Base-by-base conservation (phyloP, 2,888 invertebrate genomes). In the Agrochola macilenta region DNA sequence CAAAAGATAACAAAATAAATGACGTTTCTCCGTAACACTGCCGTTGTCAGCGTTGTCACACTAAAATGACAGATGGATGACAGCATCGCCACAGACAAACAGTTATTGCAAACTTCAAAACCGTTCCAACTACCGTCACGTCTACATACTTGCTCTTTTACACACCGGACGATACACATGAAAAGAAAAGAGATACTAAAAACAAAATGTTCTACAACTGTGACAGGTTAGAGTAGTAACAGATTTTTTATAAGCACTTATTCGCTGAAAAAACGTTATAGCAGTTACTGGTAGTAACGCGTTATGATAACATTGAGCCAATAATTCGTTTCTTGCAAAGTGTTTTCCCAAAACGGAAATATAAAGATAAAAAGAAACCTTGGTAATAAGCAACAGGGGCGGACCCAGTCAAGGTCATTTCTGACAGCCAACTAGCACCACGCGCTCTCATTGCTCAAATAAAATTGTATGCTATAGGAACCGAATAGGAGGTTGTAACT, bases 1-100 rank as follows among this genome's bases (percentile, higher is more conserved):
- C 78, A 81, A 83, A 84, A 84, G 80, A 85, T 85, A 89, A 77
- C 81, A 86, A 84, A 82, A 64, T 78, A 54, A 60, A 77, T 87
- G 83, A 89, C 89, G 89, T 88, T 81, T 78, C 66, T 77, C 35
- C 69, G 69, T 69, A 52, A 65, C 49, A 58, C 76, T 71, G 66
- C 76, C 49, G 68, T 64, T 66, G 74, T 14, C 58, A n/a, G n/a
- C n/a, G 66, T 65, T 70, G 57, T 65, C 70, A 70, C 64, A 30
- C 7, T 58, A 30, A 61, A 30, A 30, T 82, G 82, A 75, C 76
- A 79, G 39, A n/a, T 7, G 0, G 43, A 63, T 80, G 65, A 82
- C 82, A 68, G 66, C 7, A 43, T 30, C 26, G 39, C 54, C 70
- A 82, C 57, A 74, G 60, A 61, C 35, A 26, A 66, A 60, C 39